Conservation (phyloP, 2,888 invertebrate genomes). For the Limnephilus auricula region DNA sequence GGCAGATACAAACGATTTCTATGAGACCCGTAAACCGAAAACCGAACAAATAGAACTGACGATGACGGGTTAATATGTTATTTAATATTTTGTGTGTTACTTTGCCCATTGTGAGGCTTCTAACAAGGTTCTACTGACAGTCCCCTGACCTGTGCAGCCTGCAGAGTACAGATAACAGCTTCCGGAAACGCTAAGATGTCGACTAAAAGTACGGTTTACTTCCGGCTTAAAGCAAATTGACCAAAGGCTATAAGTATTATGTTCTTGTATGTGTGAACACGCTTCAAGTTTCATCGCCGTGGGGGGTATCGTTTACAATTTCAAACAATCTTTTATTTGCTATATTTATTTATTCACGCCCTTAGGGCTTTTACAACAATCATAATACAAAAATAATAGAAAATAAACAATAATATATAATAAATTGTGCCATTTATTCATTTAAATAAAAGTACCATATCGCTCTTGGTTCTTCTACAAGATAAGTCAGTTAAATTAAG, state of each 20-base stretch:
- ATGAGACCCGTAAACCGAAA: too few species aligned
- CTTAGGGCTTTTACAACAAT: too few species aligned
- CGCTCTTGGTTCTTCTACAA: too few species aligned
- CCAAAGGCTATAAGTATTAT: background rate
- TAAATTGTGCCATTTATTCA: too few species aligned
- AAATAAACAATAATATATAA: too few species aligned
- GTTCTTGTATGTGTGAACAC: background rate
- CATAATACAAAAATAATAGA: too few species aligned
- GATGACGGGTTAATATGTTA: too few species aligned
- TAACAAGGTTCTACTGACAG: background rate
- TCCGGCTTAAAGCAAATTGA: background rate
- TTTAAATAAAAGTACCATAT: too few species aligned
- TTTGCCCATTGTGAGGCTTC: background rate
- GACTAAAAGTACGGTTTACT: background rate
- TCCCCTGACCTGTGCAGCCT: background rate
- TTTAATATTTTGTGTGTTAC: background rate
- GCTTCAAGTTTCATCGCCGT: background rate
- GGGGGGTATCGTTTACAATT: background rate
- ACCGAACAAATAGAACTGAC: too few species aligned
- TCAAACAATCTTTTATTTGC: background rate
- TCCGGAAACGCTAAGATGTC: background rate
- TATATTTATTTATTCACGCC: too few species aligned
- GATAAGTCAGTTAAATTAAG: too few species aligned
- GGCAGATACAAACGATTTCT: too few species aligned
- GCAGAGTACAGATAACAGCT: background rate